Evolutionary conservation across 2,888 invertebrate species (phyloP).

Genomic region (Scaptomyza flava): DNA sequence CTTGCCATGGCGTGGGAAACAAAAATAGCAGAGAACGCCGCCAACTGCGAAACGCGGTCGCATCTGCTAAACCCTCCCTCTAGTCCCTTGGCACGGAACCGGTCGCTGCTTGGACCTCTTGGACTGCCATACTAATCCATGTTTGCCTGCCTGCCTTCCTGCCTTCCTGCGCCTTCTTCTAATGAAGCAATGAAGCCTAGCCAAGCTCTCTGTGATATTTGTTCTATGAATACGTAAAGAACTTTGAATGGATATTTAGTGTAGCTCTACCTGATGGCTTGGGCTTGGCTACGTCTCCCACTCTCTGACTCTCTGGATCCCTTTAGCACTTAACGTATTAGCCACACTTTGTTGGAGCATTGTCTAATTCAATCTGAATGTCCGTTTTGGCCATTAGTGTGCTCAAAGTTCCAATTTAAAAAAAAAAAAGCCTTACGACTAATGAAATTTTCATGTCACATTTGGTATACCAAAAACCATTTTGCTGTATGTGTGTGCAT

Average conservation of each 20-base stretch:
- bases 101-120: constrained; percentile 41
- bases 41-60: constrained; percentile 47
- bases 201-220: constrained; percentile 46
- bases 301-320: not conserved
- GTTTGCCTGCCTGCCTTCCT: constrained; percentile 23
- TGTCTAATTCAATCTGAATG: constrained; percentile 74
- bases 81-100: constrained; percentile 47
- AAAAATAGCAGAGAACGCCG: constrained; percentile 44
- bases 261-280: constrained; percentile 8
- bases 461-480: constrained; percentile 53
- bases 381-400: constrained; percentile 58
- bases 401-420: constrained; percentile 16
- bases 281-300: not conserved
- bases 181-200: constrained; percentile 68
- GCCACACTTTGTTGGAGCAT: constrained; percentile 36
- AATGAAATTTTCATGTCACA: constrained; percentile 76
- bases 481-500: constrained; percentile 24
- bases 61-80: constrained; percentile 23
- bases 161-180: constrained; percentile 39
- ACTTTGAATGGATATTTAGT: constrained; percentile 41
- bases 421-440: constrained; percentile 35
- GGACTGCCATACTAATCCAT: constrained; percentile 54
- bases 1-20: constrained; percentile 74
- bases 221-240: constrained; percentile 47
- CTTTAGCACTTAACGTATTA: constrained; percentile 12